Percentiles rank a stretch among this genome's conserved stretches.
phyloP scores from a whole-genome alignment of 1,140 invertebrate species.

The Plodia interpunctella region DNA sequence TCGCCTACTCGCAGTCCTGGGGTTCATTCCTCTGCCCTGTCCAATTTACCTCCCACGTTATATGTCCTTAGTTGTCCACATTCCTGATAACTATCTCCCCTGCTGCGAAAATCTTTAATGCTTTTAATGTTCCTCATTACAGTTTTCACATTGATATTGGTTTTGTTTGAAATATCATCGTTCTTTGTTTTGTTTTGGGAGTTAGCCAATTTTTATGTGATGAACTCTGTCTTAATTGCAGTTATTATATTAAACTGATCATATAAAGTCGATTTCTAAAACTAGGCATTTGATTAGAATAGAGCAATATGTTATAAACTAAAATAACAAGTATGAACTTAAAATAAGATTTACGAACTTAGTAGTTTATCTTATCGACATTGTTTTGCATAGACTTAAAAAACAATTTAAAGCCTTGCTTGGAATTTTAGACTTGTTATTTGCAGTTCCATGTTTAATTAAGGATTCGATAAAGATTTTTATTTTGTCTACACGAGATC shows the following conservation, averaged over 20 bases:
- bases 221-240: background rate
- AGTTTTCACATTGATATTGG: conserved; percentile 15
- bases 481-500: conserved; percentile 15
- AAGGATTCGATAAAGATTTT: conserved; percentile 11
- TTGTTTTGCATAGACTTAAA: conserved; percentile 1
- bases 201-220: background rate
- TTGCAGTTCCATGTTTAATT: conserved; percentile 20
- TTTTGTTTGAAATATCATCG: conserved; percentile 20
- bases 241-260: too few species aligned
- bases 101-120: conserved; percentile 8
- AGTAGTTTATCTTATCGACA: background rate
- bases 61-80: background rate
- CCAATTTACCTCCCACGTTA: conserved; percentile 26
- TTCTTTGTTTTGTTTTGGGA: conserved; percentile 13
- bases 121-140: conserved; percentile 1
- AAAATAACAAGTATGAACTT: background rate
- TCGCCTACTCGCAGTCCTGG: conserved; percentile 29
- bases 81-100: conserved; percentile 11
- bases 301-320: too few species aligned
- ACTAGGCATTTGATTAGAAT: too few species aligned
- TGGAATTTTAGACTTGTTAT: conserved; percentile 18
- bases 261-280: too few species aligned
- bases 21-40: conserved; percentile 23
- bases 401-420: background rate
- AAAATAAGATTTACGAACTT: too few species aligned